A percentile compares a stretch with the other conserved stretches of the same genome.
Evolutionary conservation across 2,888 invertebrate species (phyloP).

Genomic region (Pheosia gnoma): DNA sequence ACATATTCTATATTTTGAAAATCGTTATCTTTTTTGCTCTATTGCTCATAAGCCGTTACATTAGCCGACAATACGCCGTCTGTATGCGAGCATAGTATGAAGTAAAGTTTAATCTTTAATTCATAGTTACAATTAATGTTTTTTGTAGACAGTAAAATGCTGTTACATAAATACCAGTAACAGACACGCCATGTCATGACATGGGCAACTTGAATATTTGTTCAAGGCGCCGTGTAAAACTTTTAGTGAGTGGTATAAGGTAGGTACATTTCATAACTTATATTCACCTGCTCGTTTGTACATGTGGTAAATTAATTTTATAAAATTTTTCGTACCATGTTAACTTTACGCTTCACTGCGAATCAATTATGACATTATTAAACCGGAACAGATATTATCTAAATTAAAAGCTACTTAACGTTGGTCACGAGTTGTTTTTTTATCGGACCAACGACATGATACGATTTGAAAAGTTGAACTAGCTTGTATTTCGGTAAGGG

Average conservation of each 20-base stretch:
- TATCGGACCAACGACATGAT: background rate
- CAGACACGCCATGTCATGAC: background rate
- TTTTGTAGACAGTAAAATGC: background rate
- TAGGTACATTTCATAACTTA: background rate
- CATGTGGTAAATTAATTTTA: background rate
- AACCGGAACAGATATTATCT: constrained; percentile 4
- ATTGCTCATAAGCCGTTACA: too few relatives aligned
- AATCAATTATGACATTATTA: constrained; percentile 2
- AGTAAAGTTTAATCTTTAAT: background rate
- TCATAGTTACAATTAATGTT: background rate
- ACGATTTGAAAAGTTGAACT: constrained; percentile 1
- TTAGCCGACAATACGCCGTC: too few relatives aligned
- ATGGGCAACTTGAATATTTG: background rate
- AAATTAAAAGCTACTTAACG: background rate
- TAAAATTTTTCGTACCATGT: too few relatives aligned
- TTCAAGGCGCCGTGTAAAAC: constrained; percentile 1
- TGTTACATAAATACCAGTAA: background rate
- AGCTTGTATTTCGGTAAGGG: background rate
- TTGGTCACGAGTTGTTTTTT: constrained; percentile 5
- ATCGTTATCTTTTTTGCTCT: too few relatives aligned
- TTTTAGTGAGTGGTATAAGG: background rate
- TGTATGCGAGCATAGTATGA: too few relatives aligned
- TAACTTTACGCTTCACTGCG: background rate
- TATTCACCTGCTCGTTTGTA: background rate
- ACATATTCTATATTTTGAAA: too few relatives aligned